Evolutionary conservation across 2,113 vertebrate species (phyloP).

Genomic region (Globicephala melas): DNA sequence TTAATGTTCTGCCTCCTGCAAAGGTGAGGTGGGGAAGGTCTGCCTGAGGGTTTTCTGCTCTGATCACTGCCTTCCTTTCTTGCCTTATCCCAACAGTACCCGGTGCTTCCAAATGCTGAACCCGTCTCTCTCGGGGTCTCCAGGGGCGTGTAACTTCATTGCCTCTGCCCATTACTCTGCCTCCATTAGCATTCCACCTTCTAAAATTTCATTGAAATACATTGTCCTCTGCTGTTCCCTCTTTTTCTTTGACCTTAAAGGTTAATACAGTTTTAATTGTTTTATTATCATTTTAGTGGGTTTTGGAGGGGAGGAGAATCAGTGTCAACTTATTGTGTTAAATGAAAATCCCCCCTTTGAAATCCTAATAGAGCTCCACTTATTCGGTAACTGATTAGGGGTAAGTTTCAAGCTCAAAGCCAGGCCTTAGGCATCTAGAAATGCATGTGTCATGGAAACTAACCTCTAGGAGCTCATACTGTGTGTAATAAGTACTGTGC

Average conservation of each 20-base stretch:
- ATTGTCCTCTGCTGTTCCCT: not conserved
- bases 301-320: not conserved
- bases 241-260: not conserved
- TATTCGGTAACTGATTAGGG: not conserved
- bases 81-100: not conserved
- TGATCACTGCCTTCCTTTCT: not conserved
- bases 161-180: not conserved
- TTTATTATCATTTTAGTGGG: not conserved
- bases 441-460: not conserved
- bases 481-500: not conserved
- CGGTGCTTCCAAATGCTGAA: not conserved
- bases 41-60: not conserved
- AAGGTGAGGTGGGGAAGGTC: not conserved
- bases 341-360: not conserved
- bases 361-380: not conserved
- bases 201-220: not conserved
- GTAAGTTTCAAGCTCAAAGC: not conserved
- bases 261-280: conserved; percentile 5
- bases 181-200: not conserved
- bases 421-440: not conserved
- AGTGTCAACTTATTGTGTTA: not conserved
- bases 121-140: not conserved
- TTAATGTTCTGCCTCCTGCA: not conserved
- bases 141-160: not conserved
- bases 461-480: not conserved